Evolutionary conservation across 2,113 vertebrate genomes (phyloP), one percentile per base, ranked within the genome.

Genomic region (Peromyscus polionotus): DNA sequence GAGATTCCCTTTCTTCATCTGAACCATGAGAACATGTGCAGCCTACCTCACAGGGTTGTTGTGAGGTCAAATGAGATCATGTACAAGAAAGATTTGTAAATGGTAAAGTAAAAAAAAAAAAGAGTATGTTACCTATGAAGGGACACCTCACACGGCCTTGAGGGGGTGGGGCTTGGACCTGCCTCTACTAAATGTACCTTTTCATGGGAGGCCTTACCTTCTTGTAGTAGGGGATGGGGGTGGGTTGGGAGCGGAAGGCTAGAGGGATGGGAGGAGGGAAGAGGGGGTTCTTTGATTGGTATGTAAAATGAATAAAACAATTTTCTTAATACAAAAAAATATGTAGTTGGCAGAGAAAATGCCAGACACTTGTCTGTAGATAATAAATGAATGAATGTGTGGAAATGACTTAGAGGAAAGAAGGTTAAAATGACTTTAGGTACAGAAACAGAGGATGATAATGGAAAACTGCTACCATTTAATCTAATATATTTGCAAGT

Each of bases 21-120:
- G 93, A 95, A 89, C 86, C 77, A 83, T 90, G 67, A 96, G 77
- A 84, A 89, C 91, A 72, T 97, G 93, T 97, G 95, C 96, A 97
- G 97, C 98, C 97, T 96, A 97, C 98, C 97, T 98, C 98, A 98
- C 97, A 98, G 98, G 97, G 97, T 96, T 98, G 98, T 97, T 98
- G 98, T 97, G 98, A 98, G 97, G 89, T 97, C 81, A 96, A 95
- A 97, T 94, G 94, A 97, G 95, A 97, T 93, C 94, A 97, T 98
- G 91, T 97, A 97, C 95, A 63, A 97, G 97, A 93, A 97, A 97
- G 95, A 95, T 87, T 0, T 97, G 91, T 96, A 97, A 97, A 96
- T 77, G 97, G 95, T 97, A 97, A 97, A 96, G 91, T 90, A 91
- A 48, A 9, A 51, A 51, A 51, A 51, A 51, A 51, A 51, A 51